Base-by-base conservation (phyloP, 1,140 invertebrate species). In the Zaprionus gabonicus region DNA sequence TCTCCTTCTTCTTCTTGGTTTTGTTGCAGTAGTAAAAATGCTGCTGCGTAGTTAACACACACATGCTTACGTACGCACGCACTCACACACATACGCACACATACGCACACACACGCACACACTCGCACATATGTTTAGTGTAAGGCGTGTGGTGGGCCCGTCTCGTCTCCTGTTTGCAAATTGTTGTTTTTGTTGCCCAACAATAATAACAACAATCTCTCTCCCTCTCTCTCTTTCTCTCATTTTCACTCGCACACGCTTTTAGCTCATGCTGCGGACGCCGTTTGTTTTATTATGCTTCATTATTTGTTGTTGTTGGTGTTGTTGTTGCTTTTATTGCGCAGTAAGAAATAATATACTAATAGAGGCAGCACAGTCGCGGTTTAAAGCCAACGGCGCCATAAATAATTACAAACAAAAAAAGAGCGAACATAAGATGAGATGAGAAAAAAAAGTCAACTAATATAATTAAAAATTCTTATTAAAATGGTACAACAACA, bases 291-390 rank as follows among this genome's bases (percentile, higher is more conserved):
- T 84, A 88, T 90, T 86, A 85, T 87, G 84, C 74, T 87, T 78
- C 80, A 83, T 80, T 87, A 80, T 81, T 80, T 62, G 13, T 71
- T 73, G 41, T 59, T 80, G 73, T 65, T 76, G 76, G 68, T 78
- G 76, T 71, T 81, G 73, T 71, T 88, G 71, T 87, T 86, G 76
- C 59, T 88, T 81, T 78, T 87, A 87, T 87, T 87, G 83, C 84
- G 84, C 83, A 87, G 81, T 84, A 80, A 81, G 79, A 86, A 66
- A 76, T 79, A 79, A 76, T 79, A 72, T 53, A 78, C 65, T 63
- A 71, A 64, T 57, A 72, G 53, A 60, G 56, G 62, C 71, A 70
- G 65, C 62, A 72, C 63, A 66, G 31, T 31, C 23, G 56, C 41
- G 31, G 36, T 62, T 56, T 49, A 70, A 51, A 70, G 38, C 63